A percentile compares a stretch with the other conserved stretches of the same genome.
Conservation (phyloP, 2,113 vertebrate species). For the Desmodus rotundus region DNA sequence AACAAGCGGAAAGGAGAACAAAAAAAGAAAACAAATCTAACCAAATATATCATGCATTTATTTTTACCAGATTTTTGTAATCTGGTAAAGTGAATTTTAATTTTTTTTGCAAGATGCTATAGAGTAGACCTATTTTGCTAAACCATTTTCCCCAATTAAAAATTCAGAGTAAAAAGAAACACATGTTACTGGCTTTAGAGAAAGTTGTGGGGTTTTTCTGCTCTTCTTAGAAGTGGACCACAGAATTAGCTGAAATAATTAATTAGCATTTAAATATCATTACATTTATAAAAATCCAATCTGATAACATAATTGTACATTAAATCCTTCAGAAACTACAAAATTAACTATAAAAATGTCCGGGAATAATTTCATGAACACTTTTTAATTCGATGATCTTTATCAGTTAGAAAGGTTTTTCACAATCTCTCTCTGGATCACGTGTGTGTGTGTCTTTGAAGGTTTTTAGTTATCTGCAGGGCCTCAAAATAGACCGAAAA, state of each 20-base stretch:
- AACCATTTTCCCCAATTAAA: neutral
- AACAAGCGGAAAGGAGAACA: neutral
- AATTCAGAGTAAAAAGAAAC: neutral
- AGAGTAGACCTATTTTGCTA: neutral
- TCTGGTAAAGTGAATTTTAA: neutral
- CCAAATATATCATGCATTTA: neutral
- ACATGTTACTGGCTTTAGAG: neutral
- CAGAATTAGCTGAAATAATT: conserved; percentile 1
- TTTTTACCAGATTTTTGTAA: neutral
- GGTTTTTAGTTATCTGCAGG: neutral
- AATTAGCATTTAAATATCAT: conserved; percentile 13
- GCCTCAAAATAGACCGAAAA: neutral
- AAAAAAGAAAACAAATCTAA: neutral
- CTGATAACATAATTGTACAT: neutral
- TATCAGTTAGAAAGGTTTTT: neutral
- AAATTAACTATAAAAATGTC: conserved; percentile 17
- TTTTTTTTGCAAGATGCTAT: neutral
- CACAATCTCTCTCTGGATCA: neutral
- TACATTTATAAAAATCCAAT: neutral
- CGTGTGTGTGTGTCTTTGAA: neutral
- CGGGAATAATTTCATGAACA: neutral
- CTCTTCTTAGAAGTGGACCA: neutral
- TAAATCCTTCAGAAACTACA: neutral
- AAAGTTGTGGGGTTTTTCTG: neutral
- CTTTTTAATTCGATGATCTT: conserved; percentile 23